These are phyloP conservation scores for Catostylus mosaicus DNA, from an alignment of 30 jellyfish, hydroid and myxozoan genomes.

Conservation along the genomic window DNA sequence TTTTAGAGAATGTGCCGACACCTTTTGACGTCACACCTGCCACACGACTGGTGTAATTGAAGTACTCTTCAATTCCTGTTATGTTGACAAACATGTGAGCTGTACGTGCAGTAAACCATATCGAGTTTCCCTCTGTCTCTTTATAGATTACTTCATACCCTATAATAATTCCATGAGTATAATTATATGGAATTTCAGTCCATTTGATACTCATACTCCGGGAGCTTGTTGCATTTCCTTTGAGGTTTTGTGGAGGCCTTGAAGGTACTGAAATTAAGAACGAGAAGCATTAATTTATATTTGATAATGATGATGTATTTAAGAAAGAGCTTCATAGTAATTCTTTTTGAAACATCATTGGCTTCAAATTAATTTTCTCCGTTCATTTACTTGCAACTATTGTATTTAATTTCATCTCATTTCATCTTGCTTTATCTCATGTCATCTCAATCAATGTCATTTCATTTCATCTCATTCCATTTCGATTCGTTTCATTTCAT, in stretches of 20 bases:
- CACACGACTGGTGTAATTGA: conserved; percentile 13
- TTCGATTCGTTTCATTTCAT: no score
- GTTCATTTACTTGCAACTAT: no score
- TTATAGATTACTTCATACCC: conserved; percentile 8
- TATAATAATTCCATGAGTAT: conserved; percentile 11
- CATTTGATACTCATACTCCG: conserved; percentile 9
- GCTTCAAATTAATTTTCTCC: no score
- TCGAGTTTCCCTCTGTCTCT: conserved; percentile 17
- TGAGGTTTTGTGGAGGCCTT: conserved; percentile 26
- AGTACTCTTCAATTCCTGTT: conserved; percentile 22
- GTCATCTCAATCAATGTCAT: no score
- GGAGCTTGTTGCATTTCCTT: conserved; percentile 12
- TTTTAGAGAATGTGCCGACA: conserved; percentile 3
- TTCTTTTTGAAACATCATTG: neutral
- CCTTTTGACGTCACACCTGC: conserved; percentile 41
- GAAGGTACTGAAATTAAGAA: conserved; percentile 7
- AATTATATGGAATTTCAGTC: conserved; percentile 33
- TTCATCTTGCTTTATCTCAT: no score
- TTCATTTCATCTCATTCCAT: no score
- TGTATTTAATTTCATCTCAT: no score
- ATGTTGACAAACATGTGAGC: neutral
- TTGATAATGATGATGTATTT: neutral
- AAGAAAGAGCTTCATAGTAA: neutral
- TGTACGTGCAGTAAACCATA: neutral
- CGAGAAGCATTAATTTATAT: no score